These are phyloP conservation scores for Eudiplozoon nipponicum DNA, from an alignment of 2,888 invertebrate species.

Conservation along the genomic window DNA sequence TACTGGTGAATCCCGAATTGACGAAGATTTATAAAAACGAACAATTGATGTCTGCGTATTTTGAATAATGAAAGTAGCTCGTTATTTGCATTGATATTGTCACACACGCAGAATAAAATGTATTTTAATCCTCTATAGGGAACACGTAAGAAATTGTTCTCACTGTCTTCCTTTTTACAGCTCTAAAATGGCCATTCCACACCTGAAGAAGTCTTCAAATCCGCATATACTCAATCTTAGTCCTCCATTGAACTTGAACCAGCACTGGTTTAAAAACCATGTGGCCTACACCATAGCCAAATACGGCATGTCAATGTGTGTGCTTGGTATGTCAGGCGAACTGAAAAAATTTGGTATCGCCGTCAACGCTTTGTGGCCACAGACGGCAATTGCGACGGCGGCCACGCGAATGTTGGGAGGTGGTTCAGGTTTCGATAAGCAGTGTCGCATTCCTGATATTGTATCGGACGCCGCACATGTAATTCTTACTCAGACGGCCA, in stretches of 20 bases:
- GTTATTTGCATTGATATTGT: no score
- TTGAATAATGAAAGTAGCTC: no score
- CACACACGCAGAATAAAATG: neutral
- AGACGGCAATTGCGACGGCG: conserved; percentile 61
- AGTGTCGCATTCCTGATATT: conserved; percentile 48
- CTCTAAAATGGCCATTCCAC: conserved; percentile 56
- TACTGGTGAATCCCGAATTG: no score
- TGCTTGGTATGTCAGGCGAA: conserved; percentile 75
- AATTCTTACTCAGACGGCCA: conserved; percentile 40
- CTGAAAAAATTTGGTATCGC: conserved; percentile 47
- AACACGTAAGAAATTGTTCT: no score
- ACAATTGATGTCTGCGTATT: no score
- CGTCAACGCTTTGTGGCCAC: conserved; percentile 82
- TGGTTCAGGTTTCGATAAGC: conserved; percentile 31
- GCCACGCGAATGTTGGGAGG: conserved; percentile 38
- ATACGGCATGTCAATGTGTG: conserved; percentile 94
- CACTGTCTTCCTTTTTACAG: no score
- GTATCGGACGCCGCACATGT: conserved; percentile 60
- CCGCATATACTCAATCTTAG: conserved; percentile 75
- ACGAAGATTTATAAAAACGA: no score
- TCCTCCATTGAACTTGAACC: conserved; percentile 57
- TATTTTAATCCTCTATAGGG: neutral
- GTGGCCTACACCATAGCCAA: conserved; percentile 80
- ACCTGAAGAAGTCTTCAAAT: conserved; percentile 50
- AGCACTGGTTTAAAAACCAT: conserved; percentile 58